Base-by-base conservation (phyloP, 92 coral and sea anemone species). In the Plumapathes pennacea region DNA sequence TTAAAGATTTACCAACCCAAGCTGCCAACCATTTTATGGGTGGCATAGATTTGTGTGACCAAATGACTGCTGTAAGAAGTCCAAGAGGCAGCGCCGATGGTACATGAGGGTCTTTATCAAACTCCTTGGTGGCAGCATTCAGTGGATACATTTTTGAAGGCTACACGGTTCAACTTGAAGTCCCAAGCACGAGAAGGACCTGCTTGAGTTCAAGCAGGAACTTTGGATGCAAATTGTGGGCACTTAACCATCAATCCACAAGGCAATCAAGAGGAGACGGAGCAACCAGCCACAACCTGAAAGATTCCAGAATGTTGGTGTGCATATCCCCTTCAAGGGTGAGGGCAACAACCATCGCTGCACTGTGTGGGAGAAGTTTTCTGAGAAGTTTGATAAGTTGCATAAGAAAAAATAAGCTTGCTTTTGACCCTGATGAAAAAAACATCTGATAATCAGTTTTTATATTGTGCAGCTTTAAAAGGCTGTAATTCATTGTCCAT, bases 11-110 rank as follows among this genome's bases (percentile, higher is more conserved):
- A 55, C 57, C 34, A 42, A n/a, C 64, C 60, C 32, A 19, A 53
- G 46, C 20, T 67, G 46, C n/a, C 69, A 74, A 82, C 60, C 58
- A 32, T 32, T 65, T 41, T 57, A 80, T 78, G 80, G 74, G 80
- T 48, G 85, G 69, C 20, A 83, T 74, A 12, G 83, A 68, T 46
- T 37, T 74, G 44, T 61, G 71, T 44, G 83, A 75, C 49, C 88
- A 82, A 34, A 82, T 82, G 74, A 82, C 83, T 31, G 51, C 38
- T 10, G 65, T 67, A 58, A 67, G 36, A 76, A 76, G 38, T 55
- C 67, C 10, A 65, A 64, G 55, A 65, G 66, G 64, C 83, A 76
- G 48, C 1, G 31, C 45, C 57, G 75, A 49, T 67, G 65, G 76
- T 67, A 76, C 63, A 3, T 67, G 68, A 67, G 76, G 60, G 70